Evolutionary conservation across 1,140 invertebrate species (phyloP).

Genomic region (Psilanteris sp.): DNA sequence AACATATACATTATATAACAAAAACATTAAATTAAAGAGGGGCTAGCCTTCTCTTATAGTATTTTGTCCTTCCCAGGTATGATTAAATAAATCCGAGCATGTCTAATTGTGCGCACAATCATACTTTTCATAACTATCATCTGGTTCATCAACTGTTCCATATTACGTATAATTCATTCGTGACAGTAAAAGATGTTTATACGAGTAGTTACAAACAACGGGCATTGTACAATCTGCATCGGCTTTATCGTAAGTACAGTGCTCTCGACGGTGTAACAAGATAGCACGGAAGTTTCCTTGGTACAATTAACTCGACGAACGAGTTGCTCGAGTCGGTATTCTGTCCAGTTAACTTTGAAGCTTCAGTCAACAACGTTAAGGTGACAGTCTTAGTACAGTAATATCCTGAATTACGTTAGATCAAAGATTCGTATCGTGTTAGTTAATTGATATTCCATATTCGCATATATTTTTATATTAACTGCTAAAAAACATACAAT

Average conservation of each 20-base stretch:
- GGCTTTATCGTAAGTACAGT: slow-evolving; percentile 31
- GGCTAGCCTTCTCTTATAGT: too few species aligned
- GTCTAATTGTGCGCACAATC: too few species aligned
- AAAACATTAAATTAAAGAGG: too few species aligned
- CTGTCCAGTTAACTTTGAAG: slow-evolving; percentile 42
- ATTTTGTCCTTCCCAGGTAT: too few species aligned
- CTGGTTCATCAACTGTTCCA: slow-evolving; percentile 6
- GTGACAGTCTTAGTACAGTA: slow-evolving; percentile 33
- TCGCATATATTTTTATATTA: too few species aligned
- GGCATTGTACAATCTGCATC: slow-evolving; percentile 43
- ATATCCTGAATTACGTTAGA: slow-evolving; percentile 21
- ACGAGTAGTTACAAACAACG: slow-evolving; percentile 44
- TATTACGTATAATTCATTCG: slow-evolving; percentile 15
- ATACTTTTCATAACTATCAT: too few species aligned
- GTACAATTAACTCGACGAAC: slow-evolving; percentile 56
- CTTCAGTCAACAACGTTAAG: slow-evolving; percentile 35
- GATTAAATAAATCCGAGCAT: too few species aligned
- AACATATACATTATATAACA: too few species aligned
- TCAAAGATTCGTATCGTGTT: too few species aligned
- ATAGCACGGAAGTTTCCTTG: slow-evolving; percentile 49
- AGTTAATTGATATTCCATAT: too few species aligned
- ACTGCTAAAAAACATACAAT: too few species aligned
- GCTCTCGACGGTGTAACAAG: slow-evolving; percentile 41
- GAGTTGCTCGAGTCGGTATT: slow-evolving; percentile 44
- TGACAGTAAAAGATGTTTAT: slow-evolving; percentile 42